Conservation (phyloP, 2,888 invertebrate genomes). For the Drosophila macrospina region DNA sequence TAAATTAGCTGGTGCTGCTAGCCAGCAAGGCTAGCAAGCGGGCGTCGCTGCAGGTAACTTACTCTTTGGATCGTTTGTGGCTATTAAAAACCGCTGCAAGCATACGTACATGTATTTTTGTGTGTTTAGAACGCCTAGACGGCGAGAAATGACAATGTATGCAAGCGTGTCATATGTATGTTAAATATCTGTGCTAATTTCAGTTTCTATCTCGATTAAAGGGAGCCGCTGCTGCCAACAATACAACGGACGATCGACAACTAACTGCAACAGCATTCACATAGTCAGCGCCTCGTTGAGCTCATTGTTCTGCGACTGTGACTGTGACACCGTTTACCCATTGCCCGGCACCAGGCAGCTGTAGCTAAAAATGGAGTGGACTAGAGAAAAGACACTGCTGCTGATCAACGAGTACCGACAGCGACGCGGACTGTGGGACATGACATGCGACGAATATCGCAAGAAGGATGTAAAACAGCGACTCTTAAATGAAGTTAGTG, state of each 20-base stretch:
- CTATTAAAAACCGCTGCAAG: slow-evolving; percentile 47
- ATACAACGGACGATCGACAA: slow-evolving; percentile 53
- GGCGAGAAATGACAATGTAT: slow-evolving; percentile 11
- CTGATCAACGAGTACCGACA: slow-evolving; percentile 84
- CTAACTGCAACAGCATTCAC: slow-evolving; percentile 44
- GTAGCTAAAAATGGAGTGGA: slow-evolving; percentile 84
- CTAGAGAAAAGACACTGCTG: slow-evolving; percentile 84
- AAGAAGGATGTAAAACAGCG: slow-evolving; percentile 84
- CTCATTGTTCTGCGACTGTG: slow-evolving; percentile 69
- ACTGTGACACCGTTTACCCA: slow-evolving; percentile 66
- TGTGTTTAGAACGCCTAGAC: not conserved
- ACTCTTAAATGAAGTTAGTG: slow-evolving; percentile 82
- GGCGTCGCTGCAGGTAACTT: slow-evolving; percentile 40
- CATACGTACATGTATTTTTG: slow-evolving; percentile 13
- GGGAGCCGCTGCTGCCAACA: slow-evolving; percentile 52
- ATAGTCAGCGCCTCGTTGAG: slow-evolving; percentile 37
- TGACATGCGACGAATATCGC: slow-evolving; percentile 85
- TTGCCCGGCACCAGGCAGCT: slow-evolving; percentile 56
- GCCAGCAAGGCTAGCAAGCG: slow-evolving; percentile 4
- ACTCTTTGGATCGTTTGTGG: slow-evolving; percentile 5
- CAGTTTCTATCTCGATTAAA: slow-evolving; percentile 53
- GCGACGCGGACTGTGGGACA: slow-evolving; percentile 85
- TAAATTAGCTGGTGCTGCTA: slow-evolving; percentile 35
- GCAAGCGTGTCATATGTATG: slow-evolving; percentile 1
- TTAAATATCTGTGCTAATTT: slow-evolving; percentile 44